phyloP scores from a whole-genome alignment of 2,113 vertebrate genomes.

The Neotoma lepida region DNA sequence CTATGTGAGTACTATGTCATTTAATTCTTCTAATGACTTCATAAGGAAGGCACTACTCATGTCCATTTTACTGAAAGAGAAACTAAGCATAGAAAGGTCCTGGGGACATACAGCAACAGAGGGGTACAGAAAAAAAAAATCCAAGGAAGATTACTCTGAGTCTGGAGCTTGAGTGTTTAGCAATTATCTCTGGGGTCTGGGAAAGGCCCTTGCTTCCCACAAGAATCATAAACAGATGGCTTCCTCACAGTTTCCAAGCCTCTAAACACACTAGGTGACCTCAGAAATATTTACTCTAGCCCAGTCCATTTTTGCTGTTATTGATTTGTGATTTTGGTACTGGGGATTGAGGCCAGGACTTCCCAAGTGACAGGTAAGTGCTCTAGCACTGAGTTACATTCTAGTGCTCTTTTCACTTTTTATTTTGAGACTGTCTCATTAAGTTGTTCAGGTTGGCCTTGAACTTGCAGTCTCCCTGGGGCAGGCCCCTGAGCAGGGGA shows the following conservation, averaged over 20 bases:
- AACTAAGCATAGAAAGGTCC: not conserved
- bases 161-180: not conserved
- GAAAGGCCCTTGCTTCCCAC: not conserved
- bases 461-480: not conserved
- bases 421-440: not conserved
- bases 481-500: not conserved
- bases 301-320: not conserved
- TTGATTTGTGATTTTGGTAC: not conserved
- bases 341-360: not conserved
- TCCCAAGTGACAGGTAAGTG: not conserved
- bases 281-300: constrained; percentile 18
- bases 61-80: constrained; percentile 39
- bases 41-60: not conserved
- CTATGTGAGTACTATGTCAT: not conserved
- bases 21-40: constrained; percentile 11
- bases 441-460: not conserved
- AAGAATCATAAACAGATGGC: constrained; percentile 33
- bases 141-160: not conserved
- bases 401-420: not conserved
- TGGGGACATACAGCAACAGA: not conserved
- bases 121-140: not conserved
- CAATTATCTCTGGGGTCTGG: not conserved
- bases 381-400: not conserved
- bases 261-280: constrained; percentile 7
- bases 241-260: constrained; percentile 5